Evolutionary conservation across 1,140 invertebrate species (phyloP).

Genomic region (Scaptodrosophila lebanonensis): DNA sequence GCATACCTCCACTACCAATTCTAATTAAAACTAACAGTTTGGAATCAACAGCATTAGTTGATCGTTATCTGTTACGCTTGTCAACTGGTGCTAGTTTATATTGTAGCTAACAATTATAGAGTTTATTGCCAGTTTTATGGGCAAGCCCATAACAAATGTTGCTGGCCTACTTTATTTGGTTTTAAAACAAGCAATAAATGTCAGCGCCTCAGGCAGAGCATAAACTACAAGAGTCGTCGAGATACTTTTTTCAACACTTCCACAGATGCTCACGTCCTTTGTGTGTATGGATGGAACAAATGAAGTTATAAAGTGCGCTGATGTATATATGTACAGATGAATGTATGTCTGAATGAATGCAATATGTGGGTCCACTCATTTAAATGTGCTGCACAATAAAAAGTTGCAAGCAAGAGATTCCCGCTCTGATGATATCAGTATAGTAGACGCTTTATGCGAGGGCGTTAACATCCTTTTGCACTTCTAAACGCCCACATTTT

Average conservation of each 20-base stretch:
- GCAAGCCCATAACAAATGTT: slow-evolving; percentile 37
- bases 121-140: slow-evolving; percentile 22
- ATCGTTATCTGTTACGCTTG: slow-evolving; percentile 32
- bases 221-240: slow-evolving; percentile 39
- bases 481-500: no score
- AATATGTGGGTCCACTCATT: no score
- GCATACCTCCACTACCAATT: no score
- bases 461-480: no score
- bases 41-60: slow-evolving; percentile 1
- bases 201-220: slow-evolving; percentile 29
- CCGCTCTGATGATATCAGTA: no score
- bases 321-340: not conserved
- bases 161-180: slow-evolving; percentile 13
- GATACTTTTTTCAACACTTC: slow-evolving; percentile 65
- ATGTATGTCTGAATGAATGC: no score
- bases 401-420: no score
- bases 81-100: no score
- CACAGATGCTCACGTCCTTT: slow-evolving; percentile 37
- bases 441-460: no score
- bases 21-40: no score
- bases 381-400: no score
- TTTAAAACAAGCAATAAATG: slow-evolving; percentile 63
- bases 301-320: no score
- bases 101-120: slow-evolving; percentile 14
- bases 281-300: slow-evolving; percentile 10